Conservation (phyloP, 2,888 invertebrate species). For the Macrophya annulata region DNA sequence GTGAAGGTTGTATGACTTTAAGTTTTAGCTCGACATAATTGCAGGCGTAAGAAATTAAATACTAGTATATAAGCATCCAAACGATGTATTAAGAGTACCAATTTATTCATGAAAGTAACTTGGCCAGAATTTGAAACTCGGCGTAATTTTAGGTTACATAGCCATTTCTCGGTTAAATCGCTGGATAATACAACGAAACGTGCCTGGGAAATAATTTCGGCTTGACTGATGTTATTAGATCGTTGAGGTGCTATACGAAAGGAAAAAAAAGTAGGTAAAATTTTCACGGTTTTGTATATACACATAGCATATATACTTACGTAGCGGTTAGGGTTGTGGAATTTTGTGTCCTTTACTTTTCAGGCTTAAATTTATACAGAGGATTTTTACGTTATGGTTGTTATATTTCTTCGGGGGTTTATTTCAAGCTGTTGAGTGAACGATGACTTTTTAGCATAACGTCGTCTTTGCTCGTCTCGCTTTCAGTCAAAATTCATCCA, state of each 20-base stretch:
- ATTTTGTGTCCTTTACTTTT: slow-evolving; percentile 43
- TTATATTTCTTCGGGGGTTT: slow-evolving; percentile 46
- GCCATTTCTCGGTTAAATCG: slow-evolving; percentile 35
- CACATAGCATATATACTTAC: background rate
- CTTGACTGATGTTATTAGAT: slow-evolving; percentile 54
- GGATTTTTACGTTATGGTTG: slow-evolving; percentile 47
- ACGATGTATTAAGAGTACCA: slow-evolving; percentile 50
- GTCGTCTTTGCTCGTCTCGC: slow-evolving; percentile 50
- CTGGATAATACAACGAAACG: slow-evolving; percentile 51
- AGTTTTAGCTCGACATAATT: slow-evolving; percentile 20
- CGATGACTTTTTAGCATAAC: slow-evolving; percentile 54
- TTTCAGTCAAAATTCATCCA: slow-evolving; percentile 45
- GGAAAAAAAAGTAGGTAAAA: slow-evolving; percentile 39
- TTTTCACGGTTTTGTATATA: slow-evolving; percentile 38
- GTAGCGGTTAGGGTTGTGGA: slow-evolving; percentile 56
- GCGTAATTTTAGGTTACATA: slow-evolving; percentile 48
- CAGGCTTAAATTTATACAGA: slow-evolving; percentile 40
- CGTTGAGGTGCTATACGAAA: slow-evolving; percentile 53
- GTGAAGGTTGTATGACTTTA: background rate
- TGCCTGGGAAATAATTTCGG: slow-evolving; percentile 48
- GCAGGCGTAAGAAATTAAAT: background rate
- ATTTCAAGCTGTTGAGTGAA: slow-evolving; percentile 53
- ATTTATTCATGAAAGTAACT: slow-evolving; percentile 54
- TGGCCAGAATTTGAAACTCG: slow-evolving; percentile 32
- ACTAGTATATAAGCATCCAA: slow-evolving; percentile 44